phyloP scores from a whole-genome alignment of 1,140 invertebrate genomes.

The Zaprionus ornatus region DNA sequence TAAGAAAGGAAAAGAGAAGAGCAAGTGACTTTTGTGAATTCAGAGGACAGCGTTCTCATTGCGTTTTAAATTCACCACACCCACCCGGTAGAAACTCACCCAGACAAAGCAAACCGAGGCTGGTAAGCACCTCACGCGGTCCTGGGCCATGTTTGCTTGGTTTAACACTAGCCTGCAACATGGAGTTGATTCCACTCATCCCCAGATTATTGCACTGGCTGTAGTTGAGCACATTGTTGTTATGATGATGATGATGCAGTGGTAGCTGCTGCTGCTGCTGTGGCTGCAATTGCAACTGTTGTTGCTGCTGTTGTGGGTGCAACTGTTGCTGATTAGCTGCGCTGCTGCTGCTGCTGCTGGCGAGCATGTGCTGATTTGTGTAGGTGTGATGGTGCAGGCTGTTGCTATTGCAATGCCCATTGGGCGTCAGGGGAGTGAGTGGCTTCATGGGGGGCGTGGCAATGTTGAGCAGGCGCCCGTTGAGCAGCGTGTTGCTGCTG shows the following conservation, averaged over 20 bases:
- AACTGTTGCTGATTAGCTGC: conserved; percentile 21
- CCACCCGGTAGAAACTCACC: conserved; percentile 48
- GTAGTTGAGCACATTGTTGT: conserved; percentile 58
- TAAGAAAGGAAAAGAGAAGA: background rate
- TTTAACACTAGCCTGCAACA: conserved; percentile 49
- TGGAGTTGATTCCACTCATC: conserved; percentile 32
- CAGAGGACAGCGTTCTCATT: background rate
- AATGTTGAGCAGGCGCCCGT: conserved; percentile 68
- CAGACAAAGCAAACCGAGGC: conserved; percentile 92
- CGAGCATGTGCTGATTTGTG: conserved; percentile 75
- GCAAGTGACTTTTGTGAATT: background rate
- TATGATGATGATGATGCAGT: conserved; percentile 19
- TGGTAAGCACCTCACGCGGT: conserved; percentile 90
- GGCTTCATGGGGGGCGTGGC: conserved; percentile 61
- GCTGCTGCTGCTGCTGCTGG: conserved; percentile 53
- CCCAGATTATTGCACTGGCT: conserved; percentile 69
- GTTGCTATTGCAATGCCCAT: conserved; percentile 60
- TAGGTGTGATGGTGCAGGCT: conserved; percentile 74
- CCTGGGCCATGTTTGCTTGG: conserved; percentile 71
- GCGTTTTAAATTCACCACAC: background rate
- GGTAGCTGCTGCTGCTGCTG: conserved; percentile 29
- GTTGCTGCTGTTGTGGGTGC: conserved; percentile 41
- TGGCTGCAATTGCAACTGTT: conserved; percentile 27
- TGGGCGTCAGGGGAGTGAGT: conserved; percentile 65
- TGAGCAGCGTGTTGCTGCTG: conserved; percentile 55